Conservation (phyloP, 2,113 vertebrate species). For the Colistium nudipinnis region DNA sequence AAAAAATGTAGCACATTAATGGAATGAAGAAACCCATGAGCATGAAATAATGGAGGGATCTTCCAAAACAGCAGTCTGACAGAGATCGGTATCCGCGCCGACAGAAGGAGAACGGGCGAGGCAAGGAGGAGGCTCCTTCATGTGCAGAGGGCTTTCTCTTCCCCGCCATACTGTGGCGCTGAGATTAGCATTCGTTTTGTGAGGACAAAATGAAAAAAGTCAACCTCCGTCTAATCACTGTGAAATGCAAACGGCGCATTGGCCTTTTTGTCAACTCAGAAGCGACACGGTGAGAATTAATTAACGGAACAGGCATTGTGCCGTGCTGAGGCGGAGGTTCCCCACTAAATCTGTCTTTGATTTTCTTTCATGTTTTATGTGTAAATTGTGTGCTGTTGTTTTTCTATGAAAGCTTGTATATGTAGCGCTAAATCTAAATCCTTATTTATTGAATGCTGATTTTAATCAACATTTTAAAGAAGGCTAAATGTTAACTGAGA, state of each 20-base stretch:
- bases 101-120: conserved; percentile 19
- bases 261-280: conserved; percentile 24
- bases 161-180: conserved; percentile 10
- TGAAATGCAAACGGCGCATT: conserved; percentile 24
- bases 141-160: conserved; percentile 32
- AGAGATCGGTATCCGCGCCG: conserved; percentile 58
- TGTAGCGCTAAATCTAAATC: neutral
- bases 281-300: conserved; percentile 21
- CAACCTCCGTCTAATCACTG: neutral
- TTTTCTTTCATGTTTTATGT: neutral
- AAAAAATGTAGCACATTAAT: conserved; percentile 40
- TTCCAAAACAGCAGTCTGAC: conserved; percentile 48
- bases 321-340: conserved; percentile 1
- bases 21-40: conserved; percentile 43
- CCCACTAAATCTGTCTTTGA: neutral
- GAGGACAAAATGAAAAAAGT: conserved; percentile 14
- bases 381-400: neutral
- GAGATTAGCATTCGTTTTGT: conserved; percentile 46
- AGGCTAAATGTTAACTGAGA: neutral
- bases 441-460: no score
- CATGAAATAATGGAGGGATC: conserved; percentile 51
- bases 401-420: neutral
- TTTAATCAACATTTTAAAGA: neutral
- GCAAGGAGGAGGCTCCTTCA: conserved; percentile 30
- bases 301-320: neutral